Evolutionary conservation across 1,140 invertebrate genomes (phyloP), one percentile per base, ranked within the genome.

Genomic region (Homalodisca vitripennis): DNA sequence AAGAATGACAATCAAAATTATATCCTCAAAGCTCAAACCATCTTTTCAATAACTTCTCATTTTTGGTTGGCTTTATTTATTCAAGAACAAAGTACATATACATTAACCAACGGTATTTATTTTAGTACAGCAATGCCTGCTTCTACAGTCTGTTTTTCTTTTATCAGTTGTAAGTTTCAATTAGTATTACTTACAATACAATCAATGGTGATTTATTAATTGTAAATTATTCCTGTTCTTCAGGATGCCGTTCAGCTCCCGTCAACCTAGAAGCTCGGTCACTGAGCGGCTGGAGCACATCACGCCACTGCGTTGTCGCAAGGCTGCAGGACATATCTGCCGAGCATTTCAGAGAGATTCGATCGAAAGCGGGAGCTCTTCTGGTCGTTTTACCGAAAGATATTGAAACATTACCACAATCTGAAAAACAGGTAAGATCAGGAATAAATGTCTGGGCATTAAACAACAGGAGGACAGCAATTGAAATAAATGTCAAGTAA

Each of bases 251-350:
- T 73, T 90, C 86, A 79, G 85, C 91, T 46, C 81, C 87, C 24
- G 84, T 97, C 69, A 96, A 92, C 68, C 81, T 95, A 75, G 95
- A 98, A 82, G 95, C 93, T 20, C 87, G 93, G 71, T 92, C 94
- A 1, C 75, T 97, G 22, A 88, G 88, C 68, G 87, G 90, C n/a
- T 93, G 91, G 87, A 89, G 88, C 73, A 90, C 94, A 20, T 90
- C 91, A 13, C 88, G 95, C 51, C 92, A 95, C 77, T 96, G 95
- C 82, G 88, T 98, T 2, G 84, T 98, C 27, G 85, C 90, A 0
- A 87, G 88, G 76, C 79, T 93, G 26, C 85, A 91, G 74, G 90
- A 95, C 75, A 80, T 97, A 47, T 89, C 89, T 0, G 81, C 90
- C 22, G 87, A 89, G 48, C 85, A 89, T 70, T 93, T 94, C 77